Conservation (phyloP, 2,797 vertebrate genomes). For the Centroberyx gerrardi region DNA sequence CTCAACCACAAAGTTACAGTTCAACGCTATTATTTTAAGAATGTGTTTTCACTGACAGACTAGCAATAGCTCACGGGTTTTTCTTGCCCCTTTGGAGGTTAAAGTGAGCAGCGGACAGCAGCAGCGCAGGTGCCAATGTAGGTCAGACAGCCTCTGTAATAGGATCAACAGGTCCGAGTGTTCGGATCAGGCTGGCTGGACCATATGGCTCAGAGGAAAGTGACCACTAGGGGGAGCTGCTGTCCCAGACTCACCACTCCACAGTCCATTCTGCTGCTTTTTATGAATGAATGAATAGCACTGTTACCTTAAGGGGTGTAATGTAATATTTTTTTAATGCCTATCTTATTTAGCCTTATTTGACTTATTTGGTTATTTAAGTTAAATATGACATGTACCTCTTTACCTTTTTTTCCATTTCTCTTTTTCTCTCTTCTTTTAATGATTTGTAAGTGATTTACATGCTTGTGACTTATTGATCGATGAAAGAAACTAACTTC, state of each 20-base stretch:
- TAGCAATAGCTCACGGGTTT: background rate
- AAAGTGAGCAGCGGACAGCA: background rate
- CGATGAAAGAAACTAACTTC: too few species aligned
- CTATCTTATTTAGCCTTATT: too few species aligned
- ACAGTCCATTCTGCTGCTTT: background rate
- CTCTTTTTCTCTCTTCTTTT: too few species aligned
- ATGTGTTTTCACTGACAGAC: background rate
- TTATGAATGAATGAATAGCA: constrained; percentile 38
- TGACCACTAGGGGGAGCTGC: constrained; percentile 62
- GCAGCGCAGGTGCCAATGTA: background rate
- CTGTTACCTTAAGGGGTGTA: background rate
- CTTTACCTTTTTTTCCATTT: too few species aligned
- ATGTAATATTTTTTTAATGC: too few species aligned
- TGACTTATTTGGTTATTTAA: too few species aligned
- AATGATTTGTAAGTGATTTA: too few species aligned
- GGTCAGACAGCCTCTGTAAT: constrained; percentile 41
- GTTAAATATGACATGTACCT: too few species aligned
- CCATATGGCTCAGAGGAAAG: constrained; percentile 1
- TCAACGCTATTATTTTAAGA: background rate
- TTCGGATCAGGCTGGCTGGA: background rate
- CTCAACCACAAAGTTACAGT: background rate
- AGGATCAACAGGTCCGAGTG: constrained; percentile 18
- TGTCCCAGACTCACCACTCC: background rate
- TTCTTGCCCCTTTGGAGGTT: background rate
- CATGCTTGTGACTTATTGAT: too few species aligned